These are phyloP conservation scores for Scolopax bukidnonensis DNA, from an alignment of 2,797 vertebrate genomes.

Conservation along the genomic window DNA sequence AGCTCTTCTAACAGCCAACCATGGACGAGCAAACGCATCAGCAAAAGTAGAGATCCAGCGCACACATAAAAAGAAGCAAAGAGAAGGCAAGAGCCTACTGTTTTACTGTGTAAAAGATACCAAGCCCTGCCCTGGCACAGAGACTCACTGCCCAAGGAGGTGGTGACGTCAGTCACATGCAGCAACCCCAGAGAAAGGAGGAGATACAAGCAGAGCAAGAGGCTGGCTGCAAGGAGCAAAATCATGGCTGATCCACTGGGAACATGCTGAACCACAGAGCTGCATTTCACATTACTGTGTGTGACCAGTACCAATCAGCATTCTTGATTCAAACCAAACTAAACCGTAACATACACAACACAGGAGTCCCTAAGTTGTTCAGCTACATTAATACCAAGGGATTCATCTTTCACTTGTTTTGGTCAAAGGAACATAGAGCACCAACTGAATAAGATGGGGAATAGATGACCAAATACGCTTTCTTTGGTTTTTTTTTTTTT, in stretches of 20 bases:
- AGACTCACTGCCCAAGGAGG: accelerated
- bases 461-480: neutral
- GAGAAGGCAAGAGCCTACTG: neutral
- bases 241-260: neutral
- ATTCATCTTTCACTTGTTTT: neutral
- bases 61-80: neutral
- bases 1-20: neutral
- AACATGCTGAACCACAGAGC: neutral
- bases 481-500: neutral
- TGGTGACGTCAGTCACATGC: neutral
- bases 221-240: neutral
- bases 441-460: neutral
- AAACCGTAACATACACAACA: neutral
- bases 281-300: neutral
- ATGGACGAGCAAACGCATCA: neutral
- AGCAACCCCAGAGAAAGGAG: neutral
- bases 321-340: neutral
- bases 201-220: neutral
- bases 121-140: neutral
- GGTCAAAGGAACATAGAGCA: neutral
- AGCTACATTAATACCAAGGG: neutral
- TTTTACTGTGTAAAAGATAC: neutral
- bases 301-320: neutral
- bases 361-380: neutral
- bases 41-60: neutral